These are phyloP conservation scores for Drosophila pectinifera DNA, from an alignment of 1,140 invertebrate species.

Conservation along the genomic window DNA sequence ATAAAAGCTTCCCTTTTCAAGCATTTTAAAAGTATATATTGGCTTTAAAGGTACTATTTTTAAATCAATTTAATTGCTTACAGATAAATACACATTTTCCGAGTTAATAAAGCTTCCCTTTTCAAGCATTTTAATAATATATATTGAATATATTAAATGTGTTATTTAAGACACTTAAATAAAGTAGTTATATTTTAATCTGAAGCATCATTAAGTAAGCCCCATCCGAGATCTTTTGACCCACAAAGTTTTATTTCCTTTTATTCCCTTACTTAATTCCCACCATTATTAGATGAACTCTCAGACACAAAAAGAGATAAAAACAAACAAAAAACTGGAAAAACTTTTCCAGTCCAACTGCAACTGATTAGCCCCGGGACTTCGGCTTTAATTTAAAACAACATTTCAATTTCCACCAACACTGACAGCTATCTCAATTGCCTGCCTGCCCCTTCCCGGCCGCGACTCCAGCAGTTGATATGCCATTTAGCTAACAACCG, in stretches of 20 bases:
- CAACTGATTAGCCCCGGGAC: constrained; percentile 45
- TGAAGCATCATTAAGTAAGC: too few relatives aligned
- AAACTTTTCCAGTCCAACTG: constrained; percentile 23
- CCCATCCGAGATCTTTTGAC: constrained; percentile 1
- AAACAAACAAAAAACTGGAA: constrained; percentile 2
- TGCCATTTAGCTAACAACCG: constrained; percentile 57
- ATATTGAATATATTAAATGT: too few relatives aligned
- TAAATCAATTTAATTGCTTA: too few relatives aligned
- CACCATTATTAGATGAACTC: constrained; percentile 32
- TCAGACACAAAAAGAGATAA: background rate
- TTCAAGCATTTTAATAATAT: too few relatives aligned
- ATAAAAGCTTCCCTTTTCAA: too few relatives aligned
- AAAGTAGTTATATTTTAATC: too few relatives aligned
- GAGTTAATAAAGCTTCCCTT: too few relatives aligned
- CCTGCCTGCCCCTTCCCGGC: background rate
- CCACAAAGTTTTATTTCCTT: constrained; percentile 8
- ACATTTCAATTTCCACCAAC: constrained; percentile 46
- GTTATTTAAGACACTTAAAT: too few relatives aligned
- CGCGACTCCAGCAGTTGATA: constrained; percentile 37
- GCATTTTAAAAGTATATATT: too few relatives aligned
- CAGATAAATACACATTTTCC: too few relatives aligned
- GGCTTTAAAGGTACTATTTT: too few relatives aligned
- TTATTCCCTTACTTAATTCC: constrained; percentile 14
- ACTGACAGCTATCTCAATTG: constrained; percentile 61
- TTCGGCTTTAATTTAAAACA: constrained; percentile 45